phyloP scores from a whole-genome alignment of 1,140 invertebrate species.

The Archivesica marissinica region DNA sequence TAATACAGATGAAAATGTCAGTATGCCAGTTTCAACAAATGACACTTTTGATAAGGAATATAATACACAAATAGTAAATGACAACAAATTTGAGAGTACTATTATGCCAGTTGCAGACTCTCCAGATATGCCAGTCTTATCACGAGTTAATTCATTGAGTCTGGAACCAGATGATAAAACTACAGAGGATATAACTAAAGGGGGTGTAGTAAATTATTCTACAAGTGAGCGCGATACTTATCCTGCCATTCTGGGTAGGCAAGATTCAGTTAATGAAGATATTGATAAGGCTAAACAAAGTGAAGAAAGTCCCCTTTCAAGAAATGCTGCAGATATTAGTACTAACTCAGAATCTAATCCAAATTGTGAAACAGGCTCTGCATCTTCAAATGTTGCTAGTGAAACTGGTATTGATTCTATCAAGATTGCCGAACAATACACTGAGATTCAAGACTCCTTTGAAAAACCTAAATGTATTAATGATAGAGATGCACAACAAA shows the following conservation, averaged over 20 bases:
- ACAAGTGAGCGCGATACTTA: neutral
- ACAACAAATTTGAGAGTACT: neutral
- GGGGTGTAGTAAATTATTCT: no score
- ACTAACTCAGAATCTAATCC: neutral
- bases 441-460: neutral
- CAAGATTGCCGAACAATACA: neutral
- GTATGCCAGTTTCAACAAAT: no score
- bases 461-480: no score
- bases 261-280: neutral
- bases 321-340: neutral
- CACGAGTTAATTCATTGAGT: neutral
- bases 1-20: neutral
- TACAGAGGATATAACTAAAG: neutral
- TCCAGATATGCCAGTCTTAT: conserved; percentile 6
- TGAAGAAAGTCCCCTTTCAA: no score
- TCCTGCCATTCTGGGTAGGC: neutral
- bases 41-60: no score
- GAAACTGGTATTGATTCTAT: neutral
- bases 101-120: neutral
- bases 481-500: no score
- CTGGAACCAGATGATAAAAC: neutral
- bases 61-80: no score
- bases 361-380: neutral
- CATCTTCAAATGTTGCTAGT: neutral
- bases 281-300: neutral